Conservation (phyloP, 2,113 vertebrate genomes). For the Himantopus leucocephalus region DNA sequence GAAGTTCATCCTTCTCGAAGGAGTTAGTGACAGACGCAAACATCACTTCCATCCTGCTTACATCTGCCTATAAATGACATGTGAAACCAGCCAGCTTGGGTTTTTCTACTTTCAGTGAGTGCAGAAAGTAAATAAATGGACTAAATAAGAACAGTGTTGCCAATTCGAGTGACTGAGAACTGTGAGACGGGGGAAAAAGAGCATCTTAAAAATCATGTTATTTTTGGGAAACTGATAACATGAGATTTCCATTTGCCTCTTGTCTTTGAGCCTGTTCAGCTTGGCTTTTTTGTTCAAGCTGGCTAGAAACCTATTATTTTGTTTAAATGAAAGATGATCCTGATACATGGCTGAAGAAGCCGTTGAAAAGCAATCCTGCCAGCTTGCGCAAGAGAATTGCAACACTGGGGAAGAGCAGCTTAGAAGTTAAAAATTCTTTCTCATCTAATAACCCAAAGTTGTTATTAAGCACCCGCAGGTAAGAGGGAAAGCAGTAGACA, state of each 20-base stretch:
- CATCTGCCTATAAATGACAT: not conserved
- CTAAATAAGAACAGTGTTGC: not conserved
- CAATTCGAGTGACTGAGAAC: not conserved
- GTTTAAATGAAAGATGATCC: slow-evolving; percentile 30
- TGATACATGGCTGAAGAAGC: not conserved
- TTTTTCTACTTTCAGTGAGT: not conserved
- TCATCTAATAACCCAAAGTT: not conserved
- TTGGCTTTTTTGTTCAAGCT: not conserved
- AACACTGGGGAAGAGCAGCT: not conserved
- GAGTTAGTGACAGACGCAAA: not conserved
- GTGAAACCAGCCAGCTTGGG: not conserved
- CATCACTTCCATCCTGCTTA: not conserved
- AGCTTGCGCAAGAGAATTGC: not conserved
- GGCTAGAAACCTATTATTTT: slow-evolving; percentile 12
- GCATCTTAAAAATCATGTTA: not conserved
- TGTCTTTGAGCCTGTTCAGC: slow-evolving; percentile 9
- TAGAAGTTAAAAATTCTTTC: not conserved
- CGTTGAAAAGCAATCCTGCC: not conserved
- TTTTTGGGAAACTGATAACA: not conserved
- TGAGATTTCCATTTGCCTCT: not conserved
- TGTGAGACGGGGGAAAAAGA: not conserved
- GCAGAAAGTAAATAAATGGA: not conserved
- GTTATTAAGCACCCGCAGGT: not conserved
- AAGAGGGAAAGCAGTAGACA: not conserved
- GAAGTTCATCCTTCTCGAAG: not conserved